phyloP scores from a whole-genome alignment of 2,888 invertebrate genomes.

The Drosophila rubida region DNA sequence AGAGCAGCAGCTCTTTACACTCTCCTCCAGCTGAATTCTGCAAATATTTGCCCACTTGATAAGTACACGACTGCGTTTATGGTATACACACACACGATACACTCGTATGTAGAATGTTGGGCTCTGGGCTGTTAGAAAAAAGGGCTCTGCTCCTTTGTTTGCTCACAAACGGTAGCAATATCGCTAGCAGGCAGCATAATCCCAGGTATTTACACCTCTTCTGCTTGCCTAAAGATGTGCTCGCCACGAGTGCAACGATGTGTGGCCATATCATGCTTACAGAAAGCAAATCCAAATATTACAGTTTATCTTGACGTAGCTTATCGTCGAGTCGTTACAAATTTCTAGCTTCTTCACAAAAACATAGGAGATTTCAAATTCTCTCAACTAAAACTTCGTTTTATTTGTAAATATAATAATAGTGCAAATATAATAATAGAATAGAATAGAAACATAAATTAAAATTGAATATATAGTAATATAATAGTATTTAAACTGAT shows the following conservation, averaged over 20 bases:
- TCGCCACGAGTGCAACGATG: not conserved
- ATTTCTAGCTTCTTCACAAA: no score
- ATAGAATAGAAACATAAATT: no score
- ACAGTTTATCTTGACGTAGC: constrained; percentile 25
- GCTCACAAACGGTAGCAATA: constrained; percentile 55
- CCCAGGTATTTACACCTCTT: constrained; percentile 70
- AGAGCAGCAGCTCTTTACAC: constrained; percentile 22
- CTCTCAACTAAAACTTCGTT: no score
- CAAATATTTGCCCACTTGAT: constrained; percentile 68
- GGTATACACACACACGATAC: not conserved
- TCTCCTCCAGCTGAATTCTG: constrained; percentile 6
- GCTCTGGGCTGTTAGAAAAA: constrained; percentile 10
- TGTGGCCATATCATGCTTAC: not conserved
- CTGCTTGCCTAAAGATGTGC: constrained; percentile 20
- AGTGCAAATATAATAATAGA: no score
- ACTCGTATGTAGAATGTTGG: not conserved
- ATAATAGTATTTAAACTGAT: no score
- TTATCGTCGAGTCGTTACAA: constrained; percentile 34
- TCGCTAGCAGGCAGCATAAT: constrained; percentile 60
- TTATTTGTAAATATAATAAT: no score
- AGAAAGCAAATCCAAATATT: not conserved
- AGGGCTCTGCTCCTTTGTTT: constrained; percentile 50
- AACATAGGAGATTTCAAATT: no score
- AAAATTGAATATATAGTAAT: no score
- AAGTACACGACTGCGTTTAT: not conserved